phyloP scores from a whole-genome alignment of 2,888 invertebrate species.

The Drosophila atripex region DNA sequence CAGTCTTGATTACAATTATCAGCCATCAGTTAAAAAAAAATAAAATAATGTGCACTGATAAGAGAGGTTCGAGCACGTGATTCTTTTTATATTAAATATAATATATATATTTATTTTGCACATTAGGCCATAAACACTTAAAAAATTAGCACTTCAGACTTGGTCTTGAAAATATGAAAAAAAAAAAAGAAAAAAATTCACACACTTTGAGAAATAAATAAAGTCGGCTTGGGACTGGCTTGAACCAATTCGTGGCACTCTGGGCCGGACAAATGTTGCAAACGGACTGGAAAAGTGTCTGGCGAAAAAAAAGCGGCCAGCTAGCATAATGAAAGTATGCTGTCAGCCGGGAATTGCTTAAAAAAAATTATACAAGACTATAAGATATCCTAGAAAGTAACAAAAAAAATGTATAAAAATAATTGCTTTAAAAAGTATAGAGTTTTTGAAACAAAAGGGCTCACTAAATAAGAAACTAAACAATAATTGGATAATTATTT shows the following conservation, averaged over 20 bases:
- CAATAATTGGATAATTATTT: too few species aligned
- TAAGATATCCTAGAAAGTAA: neutral
- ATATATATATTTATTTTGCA: conserved; percentile 1
- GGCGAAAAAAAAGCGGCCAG: conserved; percentile 9
- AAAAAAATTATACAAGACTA: neutral
- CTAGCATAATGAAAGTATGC: conserved; percentile 12
- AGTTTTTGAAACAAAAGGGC: too few species aligned
- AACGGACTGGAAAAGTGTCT: conserved; percentile 23
- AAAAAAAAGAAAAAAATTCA: too few species aligned
- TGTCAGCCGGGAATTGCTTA: too few species aligned
- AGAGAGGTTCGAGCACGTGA: conserved; percentile 24
- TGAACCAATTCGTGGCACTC: conserved; percentile 42
- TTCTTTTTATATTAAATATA: neutral
- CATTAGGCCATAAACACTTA: neutral
- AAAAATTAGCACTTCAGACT: conserved; percentile 11
- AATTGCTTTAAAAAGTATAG: too few species aligned
- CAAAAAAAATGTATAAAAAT: too few species aligned
- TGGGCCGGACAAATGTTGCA: conserved; percentile 25
- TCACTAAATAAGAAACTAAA: too few species aligned
- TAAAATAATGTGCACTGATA: neutral
- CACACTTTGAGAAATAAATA: neutral
- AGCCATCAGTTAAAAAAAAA: conserved; percentile 13
- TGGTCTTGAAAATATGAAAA: conserved; percentile 22
- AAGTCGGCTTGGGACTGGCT: conserved; percentile 13
- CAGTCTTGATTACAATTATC: too few species aligned